phyloP scores from a whole-genome alignment of 2,113 vertebrate species.

The Pimephales promelas region DNA sequence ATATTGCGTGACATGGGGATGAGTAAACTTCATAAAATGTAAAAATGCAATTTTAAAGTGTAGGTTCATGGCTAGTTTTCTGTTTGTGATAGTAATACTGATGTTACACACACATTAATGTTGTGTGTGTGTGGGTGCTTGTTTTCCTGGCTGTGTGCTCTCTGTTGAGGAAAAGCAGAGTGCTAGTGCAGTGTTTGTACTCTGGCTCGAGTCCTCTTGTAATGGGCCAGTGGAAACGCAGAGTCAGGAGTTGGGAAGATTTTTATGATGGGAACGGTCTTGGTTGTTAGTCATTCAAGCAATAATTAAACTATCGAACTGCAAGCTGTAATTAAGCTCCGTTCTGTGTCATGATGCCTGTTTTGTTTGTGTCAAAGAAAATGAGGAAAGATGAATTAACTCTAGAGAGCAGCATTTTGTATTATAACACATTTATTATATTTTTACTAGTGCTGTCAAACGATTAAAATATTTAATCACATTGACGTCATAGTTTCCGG shows the following conservation, averaged over 20 bases:
- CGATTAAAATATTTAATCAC: no score
- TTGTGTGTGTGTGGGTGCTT: neutral
- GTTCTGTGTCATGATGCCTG: neutral
- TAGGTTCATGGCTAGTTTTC: neutral
- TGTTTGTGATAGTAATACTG: neutral
- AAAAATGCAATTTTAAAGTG: neutral
- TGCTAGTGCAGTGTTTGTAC: neutral
- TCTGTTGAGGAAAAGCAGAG: neutral
- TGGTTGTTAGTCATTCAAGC: neutral
- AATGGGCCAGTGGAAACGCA: slow-evolving; percentile 25
- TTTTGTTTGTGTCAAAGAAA: neutral
- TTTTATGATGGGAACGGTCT: neutral
- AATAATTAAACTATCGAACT: neutral
- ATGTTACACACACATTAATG: neutral
- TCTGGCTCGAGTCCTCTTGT: neutral
- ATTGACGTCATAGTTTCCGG: no score
- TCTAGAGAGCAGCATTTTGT: no score
- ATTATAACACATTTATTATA: no score
- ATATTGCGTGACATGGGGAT: no score
- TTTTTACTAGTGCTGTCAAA: no score
- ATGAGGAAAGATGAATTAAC: no score
- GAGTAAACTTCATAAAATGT: no score
- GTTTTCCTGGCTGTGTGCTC: slow-evolving; percentile 11
- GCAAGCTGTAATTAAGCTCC: slow-evolving; percentile 5
- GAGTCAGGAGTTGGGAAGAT: neutral